Conservation (phyloP, 1,140 invertebrate genomes). For the Eriosoma lanigerum region DNA sequence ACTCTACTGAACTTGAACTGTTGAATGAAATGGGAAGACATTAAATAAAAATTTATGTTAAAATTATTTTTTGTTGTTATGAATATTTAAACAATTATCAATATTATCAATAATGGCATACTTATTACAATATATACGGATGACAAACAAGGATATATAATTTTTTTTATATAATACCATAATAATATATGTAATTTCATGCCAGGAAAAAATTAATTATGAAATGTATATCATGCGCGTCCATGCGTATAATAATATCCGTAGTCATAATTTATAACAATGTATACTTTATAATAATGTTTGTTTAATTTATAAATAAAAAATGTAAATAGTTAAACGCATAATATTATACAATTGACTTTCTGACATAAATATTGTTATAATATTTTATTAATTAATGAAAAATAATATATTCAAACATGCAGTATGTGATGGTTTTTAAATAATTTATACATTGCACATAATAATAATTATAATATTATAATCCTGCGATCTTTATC, state of each 20-base stretch:
- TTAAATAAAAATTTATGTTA: conserved; percentile 17
- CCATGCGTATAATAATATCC: background rate
- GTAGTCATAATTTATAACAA: conserved; percentile 22
- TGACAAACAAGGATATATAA: background rate
- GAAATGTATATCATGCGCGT: background rate
- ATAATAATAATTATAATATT: background rate
- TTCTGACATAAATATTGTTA: background rate
- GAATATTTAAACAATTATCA: conserved; percentile 18
- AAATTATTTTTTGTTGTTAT: background rate
- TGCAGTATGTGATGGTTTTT: background rate
- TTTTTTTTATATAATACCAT: background rate
- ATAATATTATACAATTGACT: background rate
- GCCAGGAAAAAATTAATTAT: background rate
- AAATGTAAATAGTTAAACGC: background rate
- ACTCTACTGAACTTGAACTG: conserved; percentile 31
- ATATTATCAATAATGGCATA: background rate
- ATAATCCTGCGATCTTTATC: background rate
- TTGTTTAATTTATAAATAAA: too few relatives aligned
- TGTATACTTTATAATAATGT: conserved; percentile 5
- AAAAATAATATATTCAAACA: background rate
- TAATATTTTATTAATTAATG: background rate
- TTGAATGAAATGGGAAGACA: background rate
- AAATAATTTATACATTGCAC: background rate
- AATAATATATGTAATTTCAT: background rate
- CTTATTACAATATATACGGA: background rate